Evolutionary conservation across 2,113 vertebrate genomes (phyloP).

Genomic region (Microcebus jonahi): DNA sequence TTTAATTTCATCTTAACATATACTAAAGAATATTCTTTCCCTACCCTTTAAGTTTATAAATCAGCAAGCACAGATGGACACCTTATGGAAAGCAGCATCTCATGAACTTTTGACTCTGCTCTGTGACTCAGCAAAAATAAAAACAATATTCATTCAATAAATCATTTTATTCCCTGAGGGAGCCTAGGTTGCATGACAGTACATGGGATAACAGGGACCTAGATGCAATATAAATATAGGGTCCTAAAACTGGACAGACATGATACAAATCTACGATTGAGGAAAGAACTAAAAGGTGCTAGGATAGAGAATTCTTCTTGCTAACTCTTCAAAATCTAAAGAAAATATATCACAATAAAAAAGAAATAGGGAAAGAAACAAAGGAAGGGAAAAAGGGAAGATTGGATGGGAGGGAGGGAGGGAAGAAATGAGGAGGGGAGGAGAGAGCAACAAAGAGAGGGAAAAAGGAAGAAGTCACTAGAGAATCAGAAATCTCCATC

Average conservation of each 20-base stretch:
- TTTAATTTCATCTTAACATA: conserved; percentile 28
- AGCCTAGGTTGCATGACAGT: background rate
- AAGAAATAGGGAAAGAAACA: background rate
- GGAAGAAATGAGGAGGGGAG: too few species aligned
- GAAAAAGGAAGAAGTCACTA: background rate
- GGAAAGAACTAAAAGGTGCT: background rate
- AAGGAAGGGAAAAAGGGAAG: too few species aligned
- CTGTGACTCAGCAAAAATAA: background rate
- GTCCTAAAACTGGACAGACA: background rate
- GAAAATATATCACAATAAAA: background rate
- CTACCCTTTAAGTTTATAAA: background rate
- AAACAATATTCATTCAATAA: background rate
- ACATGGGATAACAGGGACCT: background rate
- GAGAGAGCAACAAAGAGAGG: background rate
- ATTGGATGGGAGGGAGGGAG: too few species aligned
- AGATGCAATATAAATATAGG: background rate
- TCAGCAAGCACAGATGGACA: conserved; percentile 13
- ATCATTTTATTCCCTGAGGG: background rate
- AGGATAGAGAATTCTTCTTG: background rate
- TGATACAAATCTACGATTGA: background rate
- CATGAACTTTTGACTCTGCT: conserved; percentile 50
- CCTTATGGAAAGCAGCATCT: background rate
- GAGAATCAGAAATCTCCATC: background rate
- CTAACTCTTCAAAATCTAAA: background rate
- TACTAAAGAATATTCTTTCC: background rate